A percentile compares a stretch with the other conserved stretches of the same genome.
These are phyloP conservation scores for Crocallis elinguaria DNA, from an alignment of 2,888 invertebrate genomes.

Conservation along the genomic window DNA sequence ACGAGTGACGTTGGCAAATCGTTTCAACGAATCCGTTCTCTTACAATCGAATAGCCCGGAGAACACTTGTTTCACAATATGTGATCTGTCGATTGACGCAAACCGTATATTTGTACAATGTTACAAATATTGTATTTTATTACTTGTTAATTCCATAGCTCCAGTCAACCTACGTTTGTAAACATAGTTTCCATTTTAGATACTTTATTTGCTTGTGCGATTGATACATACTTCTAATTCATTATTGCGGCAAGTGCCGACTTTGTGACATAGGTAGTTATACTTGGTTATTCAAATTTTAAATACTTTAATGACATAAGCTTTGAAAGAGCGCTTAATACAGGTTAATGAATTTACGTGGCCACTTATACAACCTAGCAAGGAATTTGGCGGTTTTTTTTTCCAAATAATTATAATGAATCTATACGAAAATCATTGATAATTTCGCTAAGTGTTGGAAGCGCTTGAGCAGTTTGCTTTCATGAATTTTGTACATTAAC, in stretches of 20 bases:
- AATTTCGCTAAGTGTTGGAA: no score
- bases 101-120: slow-evolving; percentile 38
- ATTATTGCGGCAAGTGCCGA: neutral
- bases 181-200: slow-evolving; percentile 4
- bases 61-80: slow-evolving; percentile 23
- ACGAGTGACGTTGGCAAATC: slow-evolving; percentile 29
- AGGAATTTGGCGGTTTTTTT: no score
- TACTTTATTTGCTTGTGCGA: neutral
- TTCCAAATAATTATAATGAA: no score
- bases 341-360: no score
- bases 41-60: slow-evolving; percentile 29
- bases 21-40: slow-evolving; percentile 39
- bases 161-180: slow-evolving; percentile 8
- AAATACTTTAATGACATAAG: no score
- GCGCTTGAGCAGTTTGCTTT: no score
- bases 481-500: no score
- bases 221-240: neutral
- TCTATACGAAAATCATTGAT: no score
- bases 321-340: no score
- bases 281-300: no score
- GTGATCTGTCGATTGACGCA: slow-evolving; percentile 45
- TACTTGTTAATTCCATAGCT: slow-evolving; percentile 44
- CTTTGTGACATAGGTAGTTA: no score
- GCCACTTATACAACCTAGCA: no score
- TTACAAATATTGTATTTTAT: slow-evolving; percentile 45